phyloP scores from a whole-genome alignment of 2,888 invertebrate species.

The Mimas tiliae region DNA sequence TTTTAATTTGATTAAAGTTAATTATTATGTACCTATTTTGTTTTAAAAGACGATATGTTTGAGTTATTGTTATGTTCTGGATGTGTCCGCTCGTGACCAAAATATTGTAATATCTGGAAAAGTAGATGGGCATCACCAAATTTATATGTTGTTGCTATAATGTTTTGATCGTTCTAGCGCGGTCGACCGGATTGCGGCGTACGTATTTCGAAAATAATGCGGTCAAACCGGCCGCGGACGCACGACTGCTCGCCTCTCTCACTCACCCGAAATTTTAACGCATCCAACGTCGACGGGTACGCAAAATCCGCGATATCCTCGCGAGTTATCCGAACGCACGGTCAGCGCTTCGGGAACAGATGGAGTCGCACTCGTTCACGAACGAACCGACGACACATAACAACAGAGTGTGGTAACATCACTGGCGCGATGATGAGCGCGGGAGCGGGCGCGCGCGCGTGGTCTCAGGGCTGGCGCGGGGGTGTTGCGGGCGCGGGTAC shows the following conservation, averaged over 20 bases:
- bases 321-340: conserved; percentile 50
- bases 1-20: conserved; percentile 6
- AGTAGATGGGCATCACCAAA: conserved; percentile 55
- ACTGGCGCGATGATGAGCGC: conserved; percentile 71
- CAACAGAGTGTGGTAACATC: conserved; percentile 75
- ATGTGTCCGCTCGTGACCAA: conserved; percentile 42
- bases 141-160: conserved; percentile 75
- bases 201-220: conserved; percentile 84
- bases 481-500: conserved; percentile 58
- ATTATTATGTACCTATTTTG: conserved; percentile 33
- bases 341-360: conserved; percentile 77
- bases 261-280: conserved; percentile 83
- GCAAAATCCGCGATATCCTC: conserved; percentile 71
- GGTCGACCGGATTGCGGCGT: conserved; percentile 80
- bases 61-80: conserved; percentile 36
- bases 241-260: conserved; percentile 76
- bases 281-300: conserved; percentile 79
- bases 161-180: conserved; percentile 81
- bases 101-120: conserved; percentile 48
- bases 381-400: conserved; percentile 72
- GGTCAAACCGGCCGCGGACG: conserved; percentile 82
- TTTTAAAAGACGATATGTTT: conserved; percentile 29
- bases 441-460: conserved; percentile 62
- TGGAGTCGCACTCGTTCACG: conserved; percentile 75
- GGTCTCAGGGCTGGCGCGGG: conserved; percentile 49